Evolutionary conservation across 2,113 vertebrate genomes (phyloP).

Genomic region (Myotis lucifugus): DNA sequence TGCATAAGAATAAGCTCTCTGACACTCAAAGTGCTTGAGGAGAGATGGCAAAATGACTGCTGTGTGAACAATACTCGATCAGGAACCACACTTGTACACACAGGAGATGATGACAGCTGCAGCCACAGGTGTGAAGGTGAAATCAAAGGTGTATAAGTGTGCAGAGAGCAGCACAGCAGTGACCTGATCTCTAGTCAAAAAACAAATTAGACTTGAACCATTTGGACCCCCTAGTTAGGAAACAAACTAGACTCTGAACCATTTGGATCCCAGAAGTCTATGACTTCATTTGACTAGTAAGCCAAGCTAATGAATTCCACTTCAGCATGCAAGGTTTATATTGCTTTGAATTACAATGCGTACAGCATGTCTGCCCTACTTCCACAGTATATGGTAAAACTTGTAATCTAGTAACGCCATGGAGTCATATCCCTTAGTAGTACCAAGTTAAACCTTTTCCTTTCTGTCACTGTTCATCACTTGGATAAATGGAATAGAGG

Average conservation of each 20-base stretch:
- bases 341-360: background rate
- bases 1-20: background rate
- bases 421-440: background rate
- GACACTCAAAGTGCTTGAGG: background rate
- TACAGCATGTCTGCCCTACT: background rate
- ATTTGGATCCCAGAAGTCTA: background rate
- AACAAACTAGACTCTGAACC: background rate
- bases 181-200: background rate
- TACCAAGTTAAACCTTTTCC: background rate
- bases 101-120: background rate
- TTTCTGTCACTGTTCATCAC: background rate
- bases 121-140: background rate
- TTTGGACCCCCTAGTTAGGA: background rate
- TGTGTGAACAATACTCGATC: background rate
- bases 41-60: background rate
- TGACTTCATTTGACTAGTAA: constrained; percentile 51
- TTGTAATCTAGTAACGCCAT: background rate
- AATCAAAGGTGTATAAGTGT: background rate
- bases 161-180: background rate
- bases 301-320: constrained; percentile 10
- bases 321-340: background rate
- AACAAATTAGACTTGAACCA: background rate
- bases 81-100: background rate
- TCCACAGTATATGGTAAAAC: background rate
- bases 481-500: background rate